These are phyloP conservation scores for Dicycla oo DNA, from an alignment of 2,888 invertebrate species.

Conservation along the genomic window DNA sequence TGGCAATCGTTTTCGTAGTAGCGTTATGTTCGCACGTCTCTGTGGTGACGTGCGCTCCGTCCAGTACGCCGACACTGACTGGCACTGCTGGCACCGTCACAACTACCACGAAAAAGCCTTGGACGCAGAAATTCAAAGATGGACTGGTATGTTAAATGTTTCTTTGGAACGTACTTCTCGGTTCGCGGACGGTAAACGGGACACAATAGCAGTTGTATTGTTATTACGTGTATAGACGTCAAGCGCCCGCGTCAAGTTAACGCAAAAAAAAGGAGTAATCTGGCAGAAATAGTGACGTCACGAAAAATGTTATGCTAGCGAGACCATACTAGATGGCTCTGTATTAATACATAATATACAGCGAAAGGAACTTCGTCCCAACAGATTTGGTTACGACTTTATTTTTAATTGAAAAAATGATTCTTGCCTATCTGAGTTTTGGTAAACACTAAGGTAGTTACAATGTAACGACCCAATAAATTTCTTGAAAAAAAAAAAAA, in stretches of 20 bases:
- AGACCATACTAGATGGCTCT: too few relatives aligned
- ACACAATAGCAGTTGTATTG: too few relatives aligned
- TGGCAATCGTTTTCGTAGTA: slow-evolving; percentile 60
- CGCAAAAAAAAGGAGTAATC: too few relatives aligned
- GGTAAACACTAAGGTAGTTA: background rate
- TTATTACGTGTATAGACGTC: too few relatives aligned
- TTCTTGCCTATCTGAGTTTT: background rate
- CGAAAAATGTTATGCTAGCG: too few relatives aligned
- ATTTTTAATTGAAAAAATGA: background rate
- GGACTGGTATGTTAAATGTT: slow-evolving; percentile 71
- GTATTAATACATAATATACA: too few relatives aligned
- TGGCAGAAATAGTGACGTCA: too few relatives aligned
- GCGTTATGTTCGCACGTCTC: slow-evolving; percentile 63
- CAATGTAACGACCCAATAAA: background rate
- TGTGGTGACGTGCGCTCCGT: slow-evolving; percentile 56
- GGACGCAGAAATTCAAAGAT: slow-evolving; percentile 74
- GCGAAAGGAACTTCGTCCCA: too few relatives aligned
- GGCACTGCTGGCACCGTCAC: slow-evolving; percentile 45
- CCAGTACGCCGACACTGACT: slow-evolving; percentile 33
- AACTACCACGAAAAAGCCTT: slow-evolving; percentile 72
- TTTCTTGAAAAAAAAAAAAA: background rate
- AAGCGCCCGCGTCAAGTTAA: too few relatives aligned
- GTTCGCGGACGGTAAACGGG: too few relatives aligned
- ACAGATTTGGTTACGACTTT: too few relatives aligned
- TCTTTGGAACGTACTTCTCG: too few relatives aligned